Percentiles rank a stretch among this genome's conserved stretches.
These are phyloP conservation scores for Tinea trinotella DNA, from an alignment of 2,888 invertebrate species.

Conservation along the genomic window DNA sequence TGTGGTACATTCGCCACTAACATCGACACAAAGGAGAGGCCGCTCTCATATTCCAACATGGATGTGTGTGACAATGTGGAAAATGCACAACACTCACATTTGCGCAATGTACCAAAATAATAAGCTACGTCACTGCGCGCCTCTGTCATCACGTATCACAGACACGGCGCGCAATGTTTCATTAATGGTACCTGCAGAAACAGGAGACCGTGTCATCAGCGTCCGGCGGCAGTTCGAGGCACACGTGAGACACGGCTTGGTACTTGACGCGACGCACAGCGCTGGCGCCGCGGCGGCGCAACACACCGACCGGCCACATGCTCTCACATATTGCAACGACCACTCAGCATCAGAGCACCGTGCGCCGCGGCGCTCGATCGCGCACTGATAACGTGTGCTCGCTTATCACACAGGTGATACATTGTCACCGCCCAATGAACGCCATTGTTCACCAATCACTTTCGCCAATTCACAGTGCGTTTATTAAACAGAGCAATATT, in stretches of 20 bases:
- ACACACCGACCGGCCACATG: conserved; percentile 51
- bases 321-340: too few species aligned
- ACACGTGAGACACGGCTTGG: conserved; percentile 34
- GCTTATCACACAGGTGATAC: too few species aligned
- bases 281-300: conserved; percentile 47
- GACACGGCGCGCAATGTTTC: conserved; percentile 20
- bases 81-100: too few species aligned
- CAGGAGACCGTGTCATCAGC: conserved; percentile 83
- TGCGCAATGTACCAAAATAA: too few species aligned
- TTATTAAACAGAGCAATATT: too few species aligned
- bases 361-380: conserved; percentile 26
- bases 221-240: conserved; percentile 63
- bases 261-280: conserved; percentile 54
- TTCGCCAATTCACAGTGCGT: too few species aligned
- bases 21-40: too few species aligned
- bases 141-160: conserved; percentile 1
- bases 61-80: too few species aligned
- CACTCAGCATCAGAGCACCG: conserved; percentile 10
- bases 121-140: conserved; percentile 19
- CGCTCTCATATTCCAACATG: too few species aligned
- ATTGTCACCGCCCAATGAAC: too few species aligned
- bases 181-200: conserved; percentile 81
- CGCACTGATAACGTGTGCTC: not conserved
- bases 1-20: too few species aligned
- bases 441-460: too few species aligned